Base-by-base conservation (phyloP, 2,797 vertebrate genomes). In the Malacoraja senta region DNA sequence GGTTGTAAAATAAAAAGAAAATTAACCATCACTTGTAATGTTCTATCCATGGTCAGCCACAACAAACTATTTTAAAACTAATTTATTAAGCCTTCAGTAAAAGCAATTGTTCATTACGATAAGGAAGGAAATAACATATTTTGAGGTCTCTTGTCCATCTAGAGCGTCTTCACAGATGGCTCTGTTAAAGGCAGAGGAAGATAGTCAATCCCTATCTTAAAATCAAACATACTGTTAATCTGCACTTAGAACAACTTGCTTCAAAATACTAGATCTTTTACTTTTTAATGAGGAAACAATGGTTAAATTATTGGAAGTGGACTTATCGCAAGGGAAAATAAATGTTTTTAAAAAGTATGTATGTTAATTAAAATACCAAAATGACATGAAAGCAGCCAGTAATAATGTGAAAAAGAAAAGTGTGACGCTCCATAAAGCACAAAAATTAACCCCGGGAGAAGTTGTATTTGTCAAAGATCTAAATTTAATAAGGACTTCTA, bases 401-500 rank as follows among this genome's bases (percentile, higher is more conserved):
- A 92, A 92, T 92, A 76, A 76, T 72, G 90, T 53, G 38, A 76
- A 92, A 92, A 76, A n/a, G 90, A 76, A 76, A 53, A 6, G 90
- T 92, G 72, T 53, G 71, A 92, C 29, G 90, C 58, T 88, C 80
- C 76, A 93, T 63, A 24, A 32, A 15, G 53, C 63, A 93, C n/a
- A 93, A 74, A 90, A 88, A 86, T 74, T 86, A 72, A 76, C 74
- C 93, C 32, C 32, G 63, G 93, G 83, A 74, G 83, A 90, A 93
- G 93, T 32, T 74, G 81, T 58, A 86, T 76, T 72, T 76, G 72
- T 72, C 63, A 71, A 94, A 92, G 90, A 92, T 72, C 71, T 94
- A 94, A 93, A 93, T 53, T 94, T 94, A 93, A 26, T 38, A 74
- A 53, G 94, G 4, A 12, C 93, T 92, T 92, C 90, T 91, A 24